A percentile compares a stretch with the other conserved stretches of the same genome.
These are phyloP conservation scores for Volucella zonaria DNA, from an alignment of 2,888 invertebrate species.

Conservation along the genomic window DNA sequence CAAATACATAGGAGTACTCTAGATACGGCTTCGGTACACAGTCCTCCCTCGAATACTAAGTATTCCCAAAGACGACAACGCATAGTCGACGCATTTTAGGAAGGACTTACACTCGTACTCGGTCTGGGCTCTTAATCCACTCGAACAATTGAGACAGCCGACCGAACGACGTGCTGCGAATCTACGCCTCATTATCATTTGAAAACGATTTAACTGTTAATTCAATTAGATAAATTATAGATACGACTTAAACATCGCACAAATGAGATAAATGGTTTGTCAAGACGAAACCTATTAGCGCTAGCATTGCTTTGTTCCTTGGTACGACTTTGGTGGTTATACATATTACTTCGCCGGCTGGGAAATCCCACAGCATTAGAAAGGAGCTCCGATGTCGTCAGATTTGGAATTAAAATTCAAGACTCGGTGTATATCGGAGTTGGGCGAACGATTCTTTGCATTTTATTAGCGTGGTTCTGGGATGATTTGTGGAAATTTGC, in stretches of 20 bases:
- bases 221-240: constrained; percentile 62
- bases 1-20: not conserved
- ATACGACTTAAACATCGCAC: constrained; percentile 22
- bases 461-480: constrained; percentile 42
- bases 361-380: constrained; percentile 1
- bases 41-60: constrained; percentile 43
- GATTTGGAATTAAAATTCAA: constrained; percentile 33
- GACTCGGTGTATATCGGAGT: not conserved
- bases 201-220: constrained; percentile 61
- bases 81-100: constrained; percentile 18
- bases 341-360: constrained; percentile 6
- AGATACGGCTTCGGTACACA: constrained; percentile 4
- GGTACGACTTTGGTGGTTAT: no score
- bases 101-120: not conserved
- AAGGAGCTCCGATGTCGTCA: not conserved
- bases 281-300: constrained; percentile 27
- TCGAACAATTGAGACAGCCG: not conserved
- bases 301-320: not conserved
- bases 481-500: not conserved
- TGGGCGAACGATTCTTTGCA: constrained; percentile 17
- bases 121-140: constrained; percentile 28
- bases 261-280: constrained; percentile 50
- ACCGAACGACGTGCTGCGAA: not conserved
- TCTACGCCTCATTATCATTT: constrained; percentile 51
- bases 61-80: not conserved